phyloP scores from a whole-genome alignment of 2,113 vertebrate genomes.

The Corythornis cristatus region DNA sequence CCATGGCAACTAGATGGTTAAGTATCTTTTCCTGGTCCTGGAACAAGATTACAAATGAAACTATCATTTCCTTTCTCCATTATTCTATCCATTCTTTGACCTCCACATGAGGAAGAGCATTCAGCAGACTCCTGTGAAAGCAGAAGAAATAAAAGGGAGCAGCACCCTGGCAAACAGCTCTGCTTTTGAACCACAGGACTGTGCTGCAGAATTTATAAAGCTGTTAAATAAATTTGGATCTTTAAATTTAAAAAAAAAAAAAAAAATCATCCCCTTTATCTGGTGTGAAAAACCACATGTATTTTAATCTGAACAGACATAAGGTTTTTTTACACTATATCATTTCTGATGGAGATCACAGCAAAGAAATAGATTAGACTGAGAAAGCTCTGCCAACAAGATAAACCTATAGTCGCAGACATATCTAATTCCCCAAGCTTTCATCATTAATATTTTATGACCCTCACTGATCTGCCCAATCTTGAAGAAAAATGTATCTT shows the following conservation, averaged over 20 bases:
- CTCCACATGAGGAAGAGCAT: neutral
- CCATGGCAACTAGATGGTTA: neutral
- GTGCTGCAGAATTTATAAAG: conserved; percentile 6
- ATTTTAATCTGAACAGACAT: conserved; percentile 37
- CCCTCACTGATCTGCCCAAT: conserved; percentile 64
- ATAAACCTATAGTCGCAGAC: conserved; percentile 65
- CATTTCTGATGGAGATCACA: conserved; percentile 26
- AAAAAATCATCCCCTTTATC: neutral
- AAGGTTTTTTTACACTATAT: conserved; percentile 7
- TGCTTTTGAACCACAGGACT: neutral
- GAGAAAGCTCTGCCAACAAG: conserved; percentile 37
- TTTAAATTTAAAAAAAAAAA: conserved; percentile 17
- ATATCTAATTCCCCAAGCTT: conserved; percentile 71
- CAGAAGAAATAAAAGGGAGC: neutral
- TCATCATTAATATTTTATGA: conserved; percentile 86
- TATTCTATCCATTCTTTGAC: neutral
- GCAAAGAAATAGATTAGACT: conserved; percentile 30
- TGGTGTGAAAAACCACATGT: neutral
- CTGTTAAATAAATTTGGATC: conserved; percentile 4
- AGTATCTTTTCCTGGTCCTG: neutral
- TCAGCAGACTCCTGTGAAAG: neutral
- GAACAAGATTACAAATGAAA: neutral
- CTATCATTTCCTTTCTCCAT: neutral
- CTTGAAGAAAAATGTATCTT: conserved; percentile 81
- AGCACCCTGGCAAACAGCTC: neutral